Conservation (phyloP, 2,797 vertebrate genomes). For the Lerista edwardsae region DNA sequence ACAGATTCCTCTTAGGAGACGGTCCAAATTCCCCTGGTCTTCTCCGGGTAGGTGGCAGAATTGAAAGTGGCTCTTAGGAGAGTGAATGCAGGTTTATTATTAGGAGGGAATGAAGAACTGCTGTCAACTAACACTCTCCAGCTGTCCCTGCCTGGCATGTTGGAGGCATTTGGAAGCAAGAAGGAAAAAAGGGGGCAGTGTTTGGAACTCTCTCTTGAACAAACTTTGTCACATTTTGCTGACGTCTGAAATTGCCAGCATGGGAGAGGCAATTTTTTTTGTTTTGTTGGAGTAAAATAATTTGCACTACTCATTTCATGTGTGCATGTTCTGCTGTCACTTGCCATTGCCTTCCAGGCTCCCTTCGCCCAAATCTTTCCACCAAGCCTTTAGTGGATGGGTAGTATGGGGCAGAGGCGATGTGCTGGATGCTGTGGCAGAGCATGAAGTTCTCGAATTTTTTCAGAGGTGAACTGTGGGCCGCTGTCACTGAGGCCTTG, state of each 20-base stretch:
- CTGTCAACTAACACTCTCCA: conserved; percentile 16
- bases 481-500: too few species aligned
- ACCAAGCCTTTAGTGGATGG: too few species aligned
- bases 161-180: not conserved
- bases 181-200: not conserved
- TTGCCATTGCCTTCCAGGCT: too few species aligned
- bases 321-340: too few species aligned
- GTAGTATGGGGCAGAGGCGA: too few species aligned
- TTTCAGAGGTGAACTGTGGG: too few species aligned
- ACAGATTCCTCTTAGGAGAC: not conserved
- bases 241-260: not conserved
- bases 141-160: not conserved
- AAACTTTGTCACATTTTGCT: not conserved
- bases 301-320: not conserved
- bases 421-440: too few species aligned
- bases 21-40: not conserved
- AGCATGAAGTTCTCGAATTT: too few species aligned
- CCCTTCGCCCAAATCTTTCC: too few species aligned
- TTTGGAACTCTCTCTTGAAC: not conserved
- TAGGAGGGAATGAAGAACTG: not conserved
- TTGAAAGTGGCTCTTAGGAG: not conserved
- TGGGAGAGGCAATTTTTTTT: not conserved
- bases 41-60: not conserved
- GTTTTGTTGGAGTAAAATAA: not conserved
- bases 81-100: not conserved